These are phyloP conservation scores for Habroteleia sp. DNA, from an alignment of 2,888 invertebrate species.

Conservation along the genomic window DNA sequence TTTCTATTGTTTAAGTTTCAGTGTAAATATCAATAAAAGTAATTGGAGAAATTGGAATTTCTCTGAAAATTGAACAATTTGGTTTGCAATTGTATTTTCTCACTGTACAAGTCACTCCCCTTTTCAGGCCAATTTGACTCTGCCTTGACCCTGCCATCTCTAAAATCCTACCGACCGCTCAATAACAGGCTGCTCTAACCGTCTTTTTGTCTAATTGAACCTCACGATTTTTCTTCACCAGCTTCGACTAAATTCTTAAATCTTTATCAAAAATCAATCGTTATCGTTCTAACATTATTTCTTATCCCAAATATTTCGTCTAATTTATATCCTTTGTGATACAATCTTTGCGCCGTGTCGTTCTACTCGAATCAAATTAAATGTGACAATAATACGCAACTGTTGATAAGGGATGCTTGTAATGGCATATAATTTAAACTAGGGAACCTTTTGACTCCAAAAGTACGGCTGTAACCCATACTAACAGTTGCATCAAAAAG, in stretches of 20 bases:
- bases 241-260: too few species aligned
- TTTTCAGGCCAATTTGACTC: conserved; percentile 1
- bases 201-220: conserved; percentile 37
- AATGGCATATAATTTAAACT: conserved; percentile 27
- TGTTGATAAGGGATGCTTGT: conserved; percentile 30
- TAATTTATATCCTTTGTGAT: conserved; percentile 20
- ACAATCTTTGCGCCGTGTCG: conserved; percentile 1
- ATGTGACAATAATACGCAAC: conserved; percentile 19
- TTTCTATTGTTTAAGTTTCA: too few species aligned
- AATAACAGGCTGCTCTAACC: conserved; percentile 53
- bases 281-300: not conserved
- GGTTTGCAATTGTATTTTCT: too few species aligned
- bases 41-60: too few species aligned
- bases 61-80: too few species aligned
- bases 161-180: not conserved
- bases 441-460: conserved; percentile 42
- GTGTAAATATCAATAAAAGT: too few species aligned
- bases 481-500: conserved; percentile 78
- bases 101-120: not conserved
- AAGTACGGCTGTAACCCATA: conserved; percentile 72
- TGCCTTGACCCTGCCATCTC: not conserved
- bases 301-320: conserved; percentile 1
- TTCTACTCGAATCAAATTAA: conserved; percentile 18
- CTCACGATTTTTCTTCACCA: conserved; percentile 6
- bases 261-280: too few species aligned